Evolutionary conservation across 1,140 invertebrate genomes (phyloP).

Genomic region (Wasmannia auropunctata): DNA sequence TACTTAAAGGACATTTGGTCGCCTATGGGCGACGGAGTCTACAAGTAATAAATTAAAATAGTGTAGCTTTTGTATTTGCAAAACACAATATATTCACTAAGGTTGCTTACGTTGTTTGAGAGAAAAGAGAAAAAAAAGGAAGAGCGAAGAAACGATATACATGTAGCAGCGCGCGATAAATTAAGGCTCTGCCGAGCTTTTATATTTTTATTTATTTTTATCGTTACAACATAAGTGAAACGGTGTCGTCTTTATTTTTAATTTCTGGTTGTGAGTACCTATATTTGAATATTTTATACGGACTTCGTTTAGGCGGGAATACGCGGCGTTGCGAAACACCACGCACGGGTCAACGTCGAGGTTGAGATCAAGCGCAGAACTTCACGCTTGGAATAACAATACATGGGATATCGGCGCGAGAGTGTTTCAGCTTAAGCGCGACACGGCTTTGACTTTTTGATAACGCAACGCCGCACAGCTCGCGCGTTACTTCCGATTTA

Average conservation of each 20-base stretch:
- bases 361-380: constrained; percentile 42
- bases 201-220: constrained; percentile 71
- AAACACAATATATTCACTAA: constrained; percentile 26
- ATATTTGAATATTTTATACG: constrained; percentile 67
- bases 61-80: constrained; percentile 67
- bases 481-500: constrained; percentile 57
- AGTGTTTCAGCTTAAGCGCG: background rate
- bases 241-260: constrained; percentile 63
- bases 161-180: background rate
- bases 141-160: background rate
- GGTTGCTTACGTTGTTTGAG: constrained; percentile 29
- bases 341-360: constrained; percentile 11
- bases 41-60: constrained; percentile 63
- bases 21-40: constrained; percentile 2
- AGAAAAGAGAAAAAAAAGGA: background rate
- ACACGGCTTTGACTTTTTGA: constrained; percentile 38
- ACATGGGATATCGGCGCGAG: background rate
- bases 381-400: constrained; percentile 50
- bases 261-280: constrained; percentile 71
- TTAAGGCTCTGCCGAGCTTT: constrained; percentile 24
- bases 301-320: constrained; percentile 51
- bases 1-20: constrained; percentile 54
- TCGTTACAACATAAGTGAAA: constrained; percentile 41
- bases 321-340: constrained; percentile 49
- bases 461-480: constrained; percentile 14